Conservation (phyloP, 2,113 vertebrate genomes). For the Poicephalus gulielmi region DNA sequence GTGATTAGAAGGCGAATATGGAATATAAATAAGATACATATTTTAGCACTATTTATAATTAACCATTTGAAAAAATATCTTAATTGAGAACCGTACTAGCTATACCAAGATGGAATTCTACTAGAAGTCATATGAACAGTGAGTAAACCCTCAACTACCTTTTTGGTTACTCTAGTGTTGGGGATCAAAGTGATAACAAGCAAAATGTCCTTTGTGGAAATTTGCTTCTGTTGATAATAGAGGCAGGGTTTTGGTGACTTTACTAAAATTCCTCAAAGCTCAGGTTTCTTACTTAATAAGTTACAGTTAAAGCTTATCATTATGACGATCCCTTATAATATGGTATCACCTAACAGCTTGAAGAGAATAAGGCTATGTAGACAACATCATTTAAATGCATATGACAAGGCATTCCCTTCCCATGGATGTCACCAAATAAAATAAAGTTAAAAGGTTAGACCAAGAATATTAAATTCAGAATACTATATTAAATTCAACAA, state of each 20-base stretch:
- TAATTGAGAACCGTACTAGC: not conserved
- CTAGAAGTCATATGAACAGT: not conserved
- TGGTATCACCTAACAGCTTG: not conserved
- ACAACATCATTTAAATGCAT: not conserved
- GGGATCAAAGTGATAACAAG: not conserved
- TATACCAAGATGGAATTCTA: not conserved
- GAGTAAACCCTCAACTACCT: not conserved
- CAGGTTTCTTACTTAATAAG: not conserved
- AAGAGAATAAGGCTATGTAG: not conserved
- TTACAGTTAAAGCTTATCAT: not conserved
- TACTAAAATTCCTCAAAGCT: not conserved
- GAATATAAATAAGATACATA: not conserved
- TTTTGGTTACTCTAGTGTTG: not conserved
- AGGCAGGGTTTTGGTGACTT: not conserved
- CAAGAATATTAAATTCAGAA: not conserved
- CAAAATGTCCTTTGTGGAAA: not conserved
- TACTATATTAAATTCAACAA: not conserved
- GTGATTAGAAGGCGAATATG: not conserved
- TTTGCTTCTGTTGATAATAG: not conserved
- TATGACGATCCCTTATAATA: not conserved
- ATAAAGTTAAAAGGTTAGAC: not conserved
- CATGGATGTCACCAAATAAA: not conserved
- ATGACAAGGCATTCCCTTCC: not conserved
- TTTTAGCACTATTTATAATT: not conserved
- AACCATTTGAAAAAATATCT: not conserved